phyloP scores from a whole-genome alignment of 1,140 invertebrate genomes.

The Scylla paramamosain region DNA sequence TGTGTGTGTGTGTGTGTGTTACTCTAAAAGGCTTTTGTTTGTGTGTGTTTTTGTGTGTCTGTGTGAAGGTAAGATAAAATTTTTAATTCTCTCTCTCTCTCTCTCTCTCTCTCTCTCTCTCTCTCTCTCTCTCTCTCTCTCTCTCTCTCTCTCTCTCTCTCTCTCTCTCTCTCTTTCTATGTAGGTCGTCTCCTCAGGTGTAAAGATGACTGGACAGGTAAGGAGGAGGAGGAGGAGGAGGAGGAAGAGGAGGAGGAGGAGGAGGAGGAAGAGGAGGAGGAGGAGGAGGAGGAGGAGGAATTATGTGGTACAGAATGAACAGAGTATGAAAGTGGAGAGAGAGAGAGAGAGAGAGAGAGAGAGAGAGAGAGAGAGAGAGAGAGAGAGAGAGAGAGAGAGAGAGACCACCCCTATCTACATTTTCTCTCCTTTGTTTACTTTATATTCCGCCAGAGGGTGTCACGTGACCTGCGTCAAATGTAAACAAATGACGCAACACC shows the following conservation, averaged over 20 bases:
- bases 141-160: neutral
- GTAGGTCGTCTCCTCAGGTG: constrained; percentile 28
- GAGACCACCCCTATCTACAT: neutral
- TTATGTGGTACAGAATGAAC: no score
- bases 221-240: neutral
- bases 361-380: neutral
- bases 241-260: neutral
- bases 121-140: neutral
- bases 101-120: neutral
- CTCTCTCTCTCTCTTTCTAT: neutral
- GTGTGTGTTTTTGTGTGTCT: no score
- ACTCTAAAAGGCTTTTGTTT: no score
- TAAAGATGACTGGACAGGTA: neutral
- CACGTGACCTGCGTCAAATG: no score
- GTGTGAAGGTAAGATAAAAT: no score
- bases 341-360: neutral
- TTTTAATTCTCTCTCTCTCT: no score
- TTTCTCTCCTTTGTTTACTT: no score
- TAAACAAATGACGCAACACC: no score
- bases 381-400: neutral
- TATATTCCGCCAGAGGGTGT: no score
- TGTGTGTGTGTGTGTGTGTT: neutral
- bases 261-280: neutral
- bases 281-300: neutral
- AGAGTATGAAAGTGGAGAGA: neutral